Evolutionary conservation across 2,113 vertebrate species (phyloP), one percentile per base, ranked within the genome.

Genomic region (Sinocyclocheilus maitianheensis): DNA sequence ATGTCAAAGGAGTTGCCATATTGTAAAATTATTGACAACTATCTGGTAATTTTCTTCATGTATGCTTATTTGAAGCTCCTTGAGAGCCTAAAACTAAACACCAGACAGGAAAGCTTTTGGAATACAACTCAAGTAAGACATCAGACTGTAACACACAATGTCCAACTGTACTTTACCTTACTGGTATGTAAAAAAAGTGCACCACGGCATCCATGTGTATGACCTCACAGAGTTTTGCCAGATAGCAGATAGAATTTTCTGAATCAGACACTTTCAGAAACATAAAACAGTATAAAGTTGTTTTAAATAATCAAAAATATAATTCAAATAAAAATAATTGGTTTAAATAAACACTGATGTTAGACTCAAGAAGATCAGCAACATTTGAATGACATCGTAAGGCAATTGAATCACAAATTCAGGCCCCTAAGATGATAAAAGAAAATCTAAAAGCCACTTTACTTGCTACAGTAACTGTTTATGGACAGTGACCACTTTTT

Each of bases 401-500:
- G 89, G 18, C 84, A 86, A 74, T 83, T 67, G 48, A 67, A 76
- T 67, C 63, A 79, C 80, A 89, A 89, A 89, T 85, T 85, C 85
- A 83, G 77, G 79, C 53, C 40, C 51, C 26, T 62, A 65, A 85
- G 80, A 91, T 48, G 60, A 85, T 86, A 86, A 88, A 85, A 62
- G 87, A 75, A 83, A 84, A 77, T 81, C 65, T 84, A 84, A 89
- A 74, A 51, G 79, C 69, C 53, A 84, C 53, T 78, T 43, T 90
- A 89, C 88, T 89, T 91, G 89, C 85, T 86, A 88, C 85, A 85
- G 90, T 90, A 89, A 90, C 86, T 85, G 85, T 91, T 91, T 91
- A 90, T 91, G 88, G 85, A 84, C 78, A 91, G 89, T 86, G 85
- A 89, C 89, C 86, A 89, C 74, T 84, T 87, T 89, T 89, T 87